phyloP scores from a whole-genome alignment of 23 tunicate genomes.

The Clavelina lepadiformis region DNA sequence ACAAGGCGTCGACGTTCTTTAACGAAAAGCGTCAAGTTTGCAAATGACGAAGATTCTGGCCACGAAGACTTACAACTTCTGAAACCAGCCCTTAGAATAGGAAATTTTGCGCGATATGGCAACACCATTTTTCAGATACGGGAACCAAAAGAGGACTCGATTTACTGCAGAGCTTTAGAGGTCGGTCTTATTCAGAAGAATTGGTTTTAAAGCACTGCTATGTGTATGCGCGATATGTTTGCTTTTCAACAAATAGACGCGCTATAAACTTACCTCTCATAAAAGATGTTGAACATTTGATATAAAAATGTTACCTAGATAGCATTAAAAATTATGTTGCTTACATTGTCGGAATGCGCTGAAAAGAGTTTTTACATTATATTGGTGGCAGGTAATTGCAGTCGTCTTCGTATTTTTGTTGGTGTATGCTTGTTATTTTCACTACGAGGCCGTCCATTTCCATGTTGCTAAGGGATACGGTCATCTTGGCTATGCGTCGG shows the following conservation, averaged over 20 bases:
- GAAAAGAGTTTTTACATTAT: too few species aligned
- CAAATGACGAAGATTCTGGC: not conserved
- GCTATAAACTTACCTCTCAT: too few species aligned
- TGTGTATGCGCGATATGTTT: too few species aligned
- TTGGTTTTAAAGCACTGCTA: not conserved
- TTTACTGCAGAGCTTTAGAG: conserved; percentile 26
- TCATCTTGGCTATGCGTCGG: conserved; percentile 87
- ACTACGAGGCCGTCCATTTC: conserved; percentile 74
- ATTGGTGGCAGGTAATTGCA: conserved; percentile 34
- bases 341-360: too few species aligned
- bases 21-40: not conserved
- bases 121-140: conserved; percentile 36
- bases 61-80: not conserved
- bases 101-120: conserved; percentile 32
- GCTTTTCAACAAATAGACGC: too few species aligned
- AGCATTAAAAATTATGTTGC: too few species aligned
- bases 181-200: conserved; percentile 9
- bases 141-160: conserved; percentile 23
- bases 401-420: conserved; percentile 36
- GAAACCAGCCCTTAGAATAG: conserved; percentile 40
- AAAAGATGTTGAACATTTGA: too few species aligned
- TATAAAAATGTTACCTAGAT: too few species aligned
- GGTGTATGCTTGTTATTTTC: conserved; percentile 44
- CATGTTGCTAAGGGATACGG: conserved; percentile 92
- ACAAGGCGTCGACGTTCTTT: not conserved